Conservation (phyloP, 2,113 vertebrate genomes). For the Periophthalmus modestus region DNA sequence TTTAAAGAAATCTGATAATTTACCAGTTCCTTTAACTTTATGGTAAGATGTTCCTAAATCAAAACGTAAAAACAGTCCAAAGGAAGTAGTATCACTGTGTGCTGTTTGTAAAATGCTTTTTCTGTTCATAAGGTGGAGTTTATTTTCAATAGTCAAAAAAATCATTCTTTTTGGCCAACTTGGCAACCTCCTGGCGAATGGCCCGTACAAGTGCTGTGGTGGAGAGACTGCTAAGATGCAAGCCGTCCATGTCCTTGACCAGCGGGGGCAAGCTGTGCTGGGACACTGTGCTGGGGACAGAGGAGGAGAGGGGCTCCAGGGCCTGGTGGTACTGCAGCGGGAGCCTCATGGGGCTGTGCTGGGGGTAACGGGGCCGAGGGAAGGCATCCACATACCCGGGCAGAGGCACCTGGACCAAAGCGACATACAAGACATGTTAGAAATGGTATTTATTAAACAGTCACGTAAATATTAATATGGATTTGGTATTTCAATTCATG, state of each 20-base stretch:
- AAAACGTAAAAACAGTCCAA: constrained; percentile 68
- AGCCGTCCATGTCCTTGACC: constrained; percentile 76
- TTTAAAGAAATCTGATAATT: constrained; percentile 40
- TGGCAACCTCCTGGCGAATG: constrained; percentile 95
- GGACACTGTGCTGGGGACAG: constrained; percentile 77
- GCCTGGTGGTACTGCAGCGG: constrained; percentile 88
- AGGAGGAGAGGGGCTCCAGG: constrained; percentile 72
- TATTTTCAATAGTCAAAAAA: constrained; percentile 96
- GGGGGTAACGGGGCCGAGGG: constrained; percentile 88
- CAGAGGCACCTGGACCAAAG: constrained; percentile 83
- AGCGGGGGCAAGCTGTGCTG: constrained; percentile 88
- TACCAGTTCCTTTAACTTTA: constrained; percentile 21
- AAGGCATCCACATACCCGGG: constrained; percentile 97
- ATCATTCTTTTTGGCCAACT: constrained; percentile 95
- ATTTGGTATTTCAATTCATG: neutral
- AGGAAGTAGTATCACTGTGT: constrained; percentile 28
- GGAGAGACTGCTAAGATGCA: constrained; percentile 90
- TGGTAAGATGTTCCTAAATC: constrained; percentile 50
- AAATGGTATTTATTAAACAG: neutral
- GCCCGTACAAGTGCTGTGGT: constrained; percentile 95
- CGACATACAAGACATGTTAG: neutral
- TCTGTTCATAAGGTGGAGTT: constrained; percentile 26
- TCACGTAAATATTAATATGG: neutral
- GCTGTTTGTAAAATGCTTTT: constrained; percentile 26
- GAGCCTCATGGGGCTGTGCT: constrained; percentile 83